phyloP scores from a whole-genome alignment of 2,797 vertebrate species.

The Meda fulgida region DNA sequence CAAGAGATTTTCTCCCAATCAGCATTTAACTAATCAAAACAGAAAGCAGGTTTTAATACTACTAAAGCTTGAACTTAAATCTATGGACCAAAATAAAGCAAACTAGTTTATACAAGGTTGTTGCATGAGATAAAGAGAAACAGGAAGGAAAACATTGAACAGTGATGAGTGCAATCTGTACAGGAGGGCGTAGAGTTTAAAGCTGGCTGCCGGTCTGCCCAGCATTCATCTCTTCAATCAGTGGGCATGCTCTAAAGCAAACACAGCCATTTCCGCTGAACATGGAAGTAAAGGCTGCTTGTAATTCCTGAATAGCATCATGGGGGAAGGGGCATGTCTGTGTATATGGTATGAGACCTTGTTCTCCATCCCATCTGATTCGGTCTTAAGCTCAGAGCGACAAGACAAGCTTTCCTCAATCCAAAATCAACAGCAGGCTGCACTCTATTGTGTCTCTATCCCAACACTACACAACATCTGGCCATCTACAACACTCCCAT shows the following conservation, averaged over 20 bases:
- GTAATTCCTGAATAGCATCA: slow-evolving; percentile 46
- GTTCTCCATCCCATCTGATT: background rate
- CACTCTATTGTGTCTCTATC: slow-evolving; percentile 23
- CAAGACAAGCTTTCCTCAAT: slow-evolving; percentile 5
- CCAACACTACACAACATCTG: slow-evolving; percentile 56
- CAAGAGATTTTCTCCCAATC: background rate
- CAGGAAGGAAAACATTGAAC: slow-evolving; percentile 7
- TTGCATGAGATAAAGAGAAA: slow-evolving; percentile 1
- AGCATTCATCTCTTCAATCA: slow-evolving; percentile 38
- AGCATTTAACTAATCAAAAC: background rate
- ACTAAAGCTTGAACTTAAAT: background rate
- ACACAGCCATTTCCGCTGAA: slow-evolving; percentile 53
- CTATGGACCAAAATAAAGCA: background rate
- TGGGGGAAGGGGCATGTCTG: slow-evolving; percentile 25
- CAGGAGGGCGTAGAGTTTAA: slow-evolving; percentile 5
- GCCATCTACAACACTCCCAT: slow-evolving; percentile 23
- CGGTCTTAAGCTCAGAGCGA: background rate
- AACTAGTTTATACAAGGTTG: background rate
- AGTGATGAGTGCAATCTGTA: slow-evolving; percentile 5
- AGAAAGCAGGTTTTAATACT: background rate
- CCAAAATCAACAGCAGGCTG: slow-evolving; percentile 30
- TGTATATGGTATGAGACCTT: background rate
- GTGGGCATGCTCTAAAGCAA: slow-evolving; percentile 52
- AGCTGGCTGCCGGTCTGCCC: slow-evolving; percentile 18
- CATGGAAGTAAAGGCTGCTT: slow-evolving; percentile 25